Evolutionary conservation across 2,797 vertebrate genomes (phyloP).

Genomic region (Acipenser ruthenus): DNA sequence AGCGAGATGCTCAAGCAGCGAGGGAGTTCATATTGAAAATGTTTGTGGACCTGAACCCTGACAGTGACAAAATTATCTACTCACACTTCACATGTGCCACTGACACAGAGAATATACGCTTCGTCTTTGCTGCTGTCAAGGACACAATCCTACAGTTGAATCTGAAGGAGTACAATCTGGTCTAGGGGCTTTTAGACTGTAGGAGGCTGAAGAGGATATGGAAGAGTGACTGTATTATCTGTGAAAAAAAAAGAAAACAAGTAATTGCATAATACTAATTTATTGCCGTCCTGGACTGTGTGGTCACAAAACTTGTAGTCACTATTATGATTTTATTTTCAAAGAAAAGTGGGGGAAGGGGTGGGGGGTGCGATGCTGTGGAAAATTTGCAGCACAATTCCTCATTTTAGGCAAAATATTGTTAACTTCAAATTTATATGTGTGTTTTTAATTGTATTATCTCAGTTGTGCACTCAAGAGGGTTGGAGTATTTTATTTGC

Average conservation of each 20-base stretch:
- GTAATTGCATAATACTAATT: slow-evolving; percentile 85
- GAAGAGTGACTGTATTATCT: slow-evolving; percentile 70
- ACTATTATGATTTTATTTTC: slow-evolving; percentile 85
- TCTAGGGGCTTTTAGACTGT: slow-evolving; percentile 59
- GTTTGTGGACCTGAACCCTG: slow-evolving; percentile 95
- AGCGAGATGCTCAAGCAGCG: slow-evolving; percentile 84
- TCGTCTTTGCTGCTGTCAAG: slow-evolving; percentile 93
- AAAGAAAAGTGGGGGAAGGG: slow-evolving; percentile 53
- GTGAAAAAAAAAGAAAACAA: slow-evolving; percentile 55
- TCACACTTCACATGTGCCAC: slow-evolving; percentile 96
- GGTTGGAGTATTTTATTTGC: slow-evolving; percentile 36
- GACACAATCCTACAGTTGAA: slow-evolving; percentile 95
- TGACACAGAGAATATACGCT: slow-evolving; percentile 94
- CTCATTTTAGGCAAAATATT: slow-evolving; percentile 38
- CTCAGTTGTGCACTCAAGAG: slow-evolving; percentile 49
- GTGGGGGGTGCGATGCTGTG: slow-evolving; percentile 54
- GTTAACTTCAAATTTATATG: slow-evolving; percentile 23
- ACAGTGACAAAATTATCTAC: slow-evolving; percentile 97
- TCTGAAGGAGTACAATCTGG: slow-evolving; percentile 93
- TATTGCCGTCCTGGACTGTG: slow-evolving; percentile 81
- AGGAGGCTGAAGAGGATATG: slow-evolving; percentile 40
- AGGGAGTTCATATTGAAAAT: slow-evolving; percentile 94
- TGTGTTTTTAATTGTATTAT: slow-evolving; percentile 36
- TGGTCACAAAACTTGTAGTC: slow-evolving; percentile 67
- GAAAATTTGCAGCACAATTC: slow-evolving; percentile 60